Evolutionary conservation across 2,888 invertebrate genomes (phyloP).

Genomic region (Eubasilissa splendida): DNA sequence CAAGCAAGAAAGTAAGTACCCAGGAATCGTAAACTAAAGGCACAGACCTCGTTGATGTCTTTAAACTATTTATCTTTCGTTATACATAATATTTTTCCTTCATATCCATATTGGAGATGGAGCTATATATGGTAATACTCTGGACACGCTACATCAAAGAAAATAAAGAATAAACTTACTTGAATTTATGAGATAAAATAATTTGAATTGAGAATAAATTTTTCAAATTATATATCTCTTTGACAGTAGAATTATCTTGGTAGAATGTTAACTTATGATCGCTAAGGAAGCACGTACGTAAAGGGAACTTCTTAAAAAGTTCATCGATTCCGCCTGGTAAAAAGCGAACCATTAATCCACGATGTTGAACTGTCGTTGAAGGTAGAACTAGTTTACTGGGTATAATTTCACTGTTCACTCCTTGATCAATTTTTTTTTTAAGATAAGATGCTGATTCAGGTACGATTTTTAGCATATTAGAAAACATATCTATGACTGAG

Average conservation of each 20-base stretch:
- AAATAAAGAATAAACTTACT: constrained; percentile 62
- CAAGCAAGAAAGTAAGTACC: too few relatives aligned
- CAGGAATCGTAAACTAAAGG: too few relatives aligned
- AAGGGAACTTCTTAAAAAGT: constrained; percentile 82
- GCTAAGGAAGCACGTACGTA: constrained; percentile 80
- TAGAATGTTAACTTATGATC: constrained; percentile 83
- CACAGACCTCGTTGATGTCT: too few relatives aligned
- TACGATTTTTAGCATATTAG: constrained; percentile 71
- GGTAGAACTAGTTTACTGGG: constrained; percentile 63
- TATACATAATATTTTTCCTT: too few relatives aligned
- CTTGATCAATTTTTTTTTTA: constrained; percentile 45
- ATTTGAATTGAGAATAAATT: constrained; percentile 78
- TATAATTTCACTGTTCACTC: constrained; percentile 20
- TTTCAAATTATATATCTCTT: constrained; percentile 81
- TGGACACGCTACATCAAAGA: background rate
- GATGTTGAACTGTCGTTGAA: constrained; percentile 71
- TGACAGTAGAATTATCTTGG: constrained; percentile 78
- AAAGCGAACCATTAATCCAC: constrained; percentile 75
- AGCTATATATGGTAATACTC: too few relatives aligned
- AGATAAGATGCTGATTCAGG: constrained; percentile 65
- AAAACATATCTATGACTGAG: constrained; percentile 61
- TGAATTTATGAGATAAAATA: constrained; percentile 71
- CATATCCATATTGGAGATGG: too few relatives aligned
- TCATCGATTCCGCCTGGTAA: constrained; percentile 79
- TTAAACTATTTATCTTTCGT: too few relatives aligned